phyloP scores from a whole-genome alignment of 2,797 vertebrate genomes.

The Chrosomus eos region DNA sequence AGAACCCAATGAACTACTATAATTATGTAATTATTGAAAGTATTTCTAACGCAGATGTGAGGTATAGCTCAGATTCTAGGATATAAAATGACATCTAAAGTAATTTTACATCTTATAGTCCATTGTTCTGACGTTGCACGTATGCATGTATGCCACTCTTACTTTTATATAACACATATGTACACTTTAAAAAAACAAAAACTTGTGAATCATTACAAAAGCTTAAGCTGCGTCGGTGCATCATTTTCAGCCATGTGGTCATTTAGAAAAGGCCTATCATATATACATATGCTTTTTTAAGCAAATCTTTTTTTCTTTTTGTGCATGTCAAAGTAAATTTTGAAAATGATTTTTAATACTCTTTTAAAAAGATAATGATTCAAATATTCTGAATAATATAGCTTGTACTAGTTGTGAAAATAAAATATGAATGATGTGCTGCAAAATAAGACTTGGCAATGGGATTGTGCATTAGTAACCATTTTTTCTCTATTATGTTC shows the following conservation, averaged over 20 bases:
- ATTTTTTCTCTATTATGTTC: background rate
- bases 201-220: background rate
- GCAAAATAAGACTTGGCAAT: background rate
- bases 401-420: background rate
- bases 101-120: background rate
- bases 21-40: background rate
- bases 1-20: background rate
- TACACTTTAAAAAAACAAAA: background rate
- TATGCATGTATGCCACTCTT: background rate
- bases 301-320: background rate
- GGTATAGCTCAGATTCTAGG: background rate
- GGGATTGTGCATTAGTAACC: background rate
- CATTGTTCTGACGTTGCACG: background rate
- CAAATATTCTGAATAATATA: background rate
- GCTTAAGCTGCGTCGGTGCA: background rate
- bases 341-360: background rate
- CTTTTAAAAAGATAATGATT: background rate
- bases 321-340: background rate
- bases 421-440: background rate
- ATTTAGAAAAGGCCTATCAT: background rate
- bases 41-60: background rate
- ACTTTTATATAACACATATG: background rate
- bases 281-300: background rate
- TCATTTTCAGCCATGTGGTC: background rate
- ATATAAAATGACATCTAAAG: background rate